A percentile compares a stretch with the other conserved stretches of the same genome.
phyloP scores from a whole-genome alignment of 2,113 vertebrate species.

The Menidia beryllina region DNA sequence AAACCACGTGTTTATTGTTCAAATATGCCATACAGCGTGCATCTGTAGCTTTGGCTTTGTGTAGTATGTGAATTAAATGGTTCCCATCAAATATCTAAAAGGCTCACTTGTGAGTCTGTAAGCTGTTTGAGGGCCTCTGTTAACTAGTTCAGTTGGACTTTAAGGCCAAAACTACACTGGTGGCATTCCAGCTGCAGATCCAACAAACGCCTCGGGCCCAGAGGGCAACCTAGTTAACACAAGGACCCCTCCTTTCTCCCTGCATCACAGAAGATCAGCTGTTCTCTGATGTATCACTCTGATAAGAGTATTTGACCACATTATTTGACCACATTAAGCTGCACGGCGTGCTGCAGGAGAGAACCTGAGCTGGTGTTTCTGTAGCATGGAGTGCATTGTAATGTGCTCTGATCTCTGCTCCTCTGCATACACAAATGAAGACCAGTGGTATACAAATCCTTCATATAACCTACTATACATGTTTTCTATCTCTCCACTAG shows the following conservation, averaged over 20 bases:
- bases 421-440: background rate
- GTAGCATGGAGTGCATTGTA: background rate
- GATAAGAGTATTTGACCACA: conserved; percentile 7
- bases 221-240: background rate
- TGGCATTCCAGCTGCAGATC: conserved; percentile 44
- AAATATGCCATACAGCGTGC: background rate
- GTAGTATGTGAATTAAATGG: background rate
- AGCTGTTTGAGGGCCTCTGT: background rate
- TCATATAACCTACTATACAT: conserved; percentile 5
- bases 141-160: conserved; percentile 19
- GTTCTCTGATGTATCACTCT: conserved; percentile 3
- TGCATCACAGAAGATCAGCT: background rate
- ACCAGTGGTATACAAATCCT: background rate
- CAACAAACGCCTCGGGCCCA: background rate
- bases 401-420: background rate
- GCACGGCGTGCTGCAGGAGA: background rate
- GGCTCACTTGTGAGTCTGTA: background rate
- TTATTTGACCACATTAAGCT: too few species aligned
- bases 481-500: conserved; percentile 74
- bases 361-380: conserved; percentile 2
- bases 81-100: background rate
- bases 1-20: background rate
- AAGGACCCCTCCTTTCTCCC: conserved; percentile 4
- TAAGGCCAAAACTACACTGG: conserved; percentile 29
- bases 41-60: background rate